Evolutionary conservation across 2,797 vertebrate genomes (phyloP), one percentile per base, ranked within the genome.

Genomic region (Fistularia commersonii): DNA sequence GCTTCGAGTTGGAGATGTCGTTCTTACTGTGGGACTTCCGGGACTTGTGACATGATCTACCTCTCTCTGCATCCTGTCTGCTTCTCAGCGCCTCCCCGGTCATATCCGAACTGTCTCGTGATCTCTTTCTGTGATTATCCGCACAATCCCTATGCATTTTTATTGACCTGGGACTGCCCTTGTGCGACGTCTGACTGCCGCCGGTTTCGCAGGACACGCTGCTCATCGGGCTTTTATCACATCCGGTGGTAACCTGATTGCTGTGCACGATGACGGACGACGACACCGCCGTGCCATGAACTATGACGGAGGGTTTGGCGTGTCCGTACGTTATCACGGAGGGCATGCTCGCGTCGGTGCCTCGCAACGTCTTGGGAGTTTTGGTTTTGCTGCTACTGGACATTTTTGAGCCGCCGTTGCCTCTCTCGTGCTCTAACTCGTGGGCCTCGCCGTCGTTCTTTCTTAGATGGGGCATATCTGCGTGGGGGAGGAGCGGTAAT

Each of bases 241-340:
- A 88, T n/a, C 87, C 91, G 0, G 93, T 89, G 8, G 89, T 80
- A 3, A 90, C 81, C 72, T 92, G 93, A 65, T 91, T 92, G 61
- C 89, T 89, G 53, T 91, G 89, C 60, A 90, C 87, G 42, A 90
- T 89, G 54, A 91, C 89, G 8, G 91, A 89, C 23, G 91, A 89
- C 41, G 88, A 88, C 69, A 91, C 77, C 9, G 89, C 79, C 13
- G 90, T 88, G 47, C 90, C 89, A 0, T 91, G 94, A 57, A 96
- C 93, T 46, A 97, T 96, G 54, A 97, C 94, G 0, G 95, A 94
- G 11, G 93, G 87, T 60, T 94, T 90, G 0, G 93, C 83, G 11
- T 90, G 92, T 13, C 93, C 93, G 38, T 94, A 97, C 37, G 93
- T 88, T 51, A 96, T 95, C 57, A 96, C 95, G 45, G 88, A 93